A percentile compares a stretch with the other conserved stretches of the same genome.
These are phyloP conservation scores for Argynnis bischoffii DNA, from an alignment of 2,888 invertebrate genomes.

Conservation along the genomic window DNA sequence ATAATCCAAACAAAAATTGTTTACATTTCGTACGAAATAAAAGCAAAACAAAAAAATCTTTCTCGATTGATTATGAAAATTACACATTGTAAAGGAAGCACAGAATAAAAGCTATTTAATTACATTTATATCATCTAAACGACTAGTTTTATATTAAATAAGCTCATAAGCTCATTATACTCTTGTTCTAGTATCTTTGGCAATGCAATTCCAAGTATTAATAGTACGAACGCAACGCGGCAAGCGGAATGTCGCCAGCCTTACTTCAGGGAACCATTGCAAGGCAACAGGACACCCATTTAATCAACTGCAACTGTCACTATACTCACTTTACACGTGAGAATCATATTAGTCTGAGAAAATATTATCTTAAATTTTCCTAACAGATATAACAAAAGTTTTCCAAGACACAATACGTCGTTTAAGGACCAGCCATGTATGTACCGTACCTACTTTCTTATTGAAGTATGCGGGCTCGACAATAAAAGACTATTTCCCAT, in stretches of 20 bases:
- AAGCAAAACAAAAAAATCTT: background rate
- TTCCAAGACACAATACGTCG: slow-evolving; percentile 1
- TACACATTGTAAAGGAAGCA: too few relatives aligned
- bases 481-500: slow-evolving; percentile 32
- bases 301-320: slow-evolving; percentile 32
- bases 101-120: background rate
- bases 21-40: background rate
- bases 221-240: slow-evolving; percentile 33
- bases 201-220: slow-evolving; percentile 45
- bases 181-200: slow-evolving; percentile 27
- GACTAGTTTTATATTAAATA: background rate
- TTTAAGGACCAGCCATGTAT: background rate
- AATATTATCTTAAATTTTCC: background rate
- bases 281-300: slow-evolving; percentile 43
- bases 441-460: slow-evolving; percentile 12
- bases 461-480: slow-evolving; percentile 33
- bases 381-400: background rate
- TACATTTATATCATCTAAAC: background rate
- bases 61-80: too few relatives aligned
- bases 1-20: slow-evolving; percentile 1
- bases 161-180: slow-evolving; percentile 1
- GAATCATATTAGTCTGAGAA: background rate
- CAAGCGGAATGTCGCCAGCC: slow-evolving; percentile 42
- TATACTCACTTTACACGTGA: slow-evolving; percentile 2
- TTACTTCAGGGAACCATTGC: slow-evolving; percentile 50